phyloP scores from a whole-genome alignment of 1,140 invertebrate genomes.

The Diprion similis region DNA sequence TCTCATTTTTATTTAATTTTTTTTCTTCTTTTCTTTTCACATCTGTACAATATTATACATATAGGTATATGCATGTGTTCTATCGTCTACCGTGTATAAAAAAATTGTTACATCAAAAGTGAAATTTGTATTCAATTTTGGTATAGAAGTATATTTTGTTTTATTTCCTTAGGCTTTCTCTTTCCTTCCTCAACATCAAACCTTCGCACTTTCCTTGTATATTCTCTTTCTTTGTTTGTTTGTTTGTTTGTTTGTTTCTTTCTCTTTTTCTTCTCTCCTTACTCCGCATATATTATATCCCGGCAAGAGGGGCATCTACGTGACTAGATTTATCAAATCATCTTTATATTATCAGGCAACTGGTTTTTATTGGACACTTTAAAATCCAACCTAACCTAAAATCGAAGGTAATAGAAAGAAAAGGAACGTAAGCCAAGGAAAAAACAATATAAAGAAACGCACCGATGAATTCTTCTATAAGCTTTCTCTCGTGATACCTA shows the following conservation, averaged over 20 bases:
- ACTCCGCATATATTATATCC: background rate
- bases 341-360: background rate
- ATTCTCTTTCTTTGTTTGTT: too few species aligned
- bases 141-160: background rate
- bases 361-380: background rate
- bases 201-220: too few species aligned
- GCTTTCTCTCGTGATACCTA: too few species aligned
- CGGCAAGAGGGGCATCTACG: background rate
- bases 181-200: too few species aligned
- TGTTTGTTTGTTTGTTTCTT: background rate
- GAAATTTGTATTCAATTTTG: slow-evolving; percentile 4
- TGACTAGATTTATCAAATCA: background rate
- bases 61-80: too few species aligned
- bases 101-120: background rate
- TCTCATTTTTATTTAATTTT: too few species aligned
- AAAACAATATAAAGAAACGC: background rate
- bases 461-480: background rate
- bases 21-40: too few species aligned
- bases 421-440: background rate
- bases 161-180: too few species aligned
- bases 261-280: background rate
- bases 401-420: background rate
- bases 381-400: background rate
- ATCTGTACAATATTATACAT: too few species aligned
- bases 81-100: background rate